phyloP scores from a whole-genome alignment of 2,797 vertebrate species.

The Chrosomus eos region DNA sequence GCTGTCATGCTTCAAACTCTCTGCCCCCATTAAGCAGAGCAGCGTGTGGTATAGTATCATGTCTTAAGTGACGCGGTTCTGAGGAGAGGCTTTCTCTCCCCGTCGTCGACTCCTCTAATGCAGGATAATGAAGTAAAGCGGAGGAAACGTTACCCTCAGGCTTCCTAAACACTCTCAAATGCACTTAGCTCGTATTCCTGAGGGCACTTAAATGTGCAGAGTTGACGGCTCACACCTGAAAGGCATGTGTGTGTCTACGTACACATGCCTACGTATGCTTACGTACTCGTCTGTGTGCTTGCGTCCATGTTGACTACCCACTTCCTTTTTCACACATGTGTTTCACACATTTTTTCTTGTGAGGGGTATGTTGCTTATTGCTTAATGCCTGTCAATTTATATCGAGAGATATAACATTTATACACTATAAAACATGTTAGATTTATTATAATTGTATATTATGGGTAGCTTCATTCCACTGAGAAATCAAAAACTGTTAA shows the following conservation, averaged over 20 bases:
- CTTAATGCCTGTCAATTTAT: background rate
- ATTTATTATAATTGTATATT: background rate
- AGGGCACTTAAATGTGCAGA: slow-evolving; percentile 62
- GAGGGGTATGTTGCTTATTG: background rate
- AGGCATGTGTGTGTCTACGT: slow-evolving; percentile 33
- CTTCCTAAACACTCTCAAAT: slow-evolving; percentile 74
- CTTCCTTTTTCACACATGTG: slow-evolving; percentile 34
- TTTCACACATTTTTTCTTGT: slow-evolving; percentile 2
- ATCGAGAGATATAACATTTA: too few relatives aligned
- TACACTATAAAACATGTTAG: background rate
- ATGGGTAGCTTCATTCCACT: background rate
- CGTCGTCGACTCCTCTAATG: slow-evolving; percentile 65
- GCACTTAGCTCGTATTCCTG: slow-evolving; percentile 73
- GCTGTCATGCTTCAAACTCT: slow-evolving; percentile 52
- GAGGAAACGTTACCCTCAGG: slow-evolving; percentile 69
- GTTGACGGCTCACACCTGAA: slow-evolving; percentile 17
- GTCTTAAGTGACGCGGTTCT: slow-evolving; percentile 65
- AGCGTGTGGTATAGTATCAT: slow-evolving; percentile 71
- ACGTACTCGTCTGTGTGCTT: background rate
- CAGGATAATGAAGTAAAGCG: slow-evolving; percentile 73
- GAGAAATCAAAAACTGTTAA: background rate
- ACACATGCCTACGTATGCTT: slow-evolving; percentile 9
- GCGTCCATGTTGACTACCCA: background rate
- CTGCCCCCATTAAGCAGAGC: slow-evolving; percentile 68
- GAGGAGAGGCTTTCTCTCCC: slow-evolving; percentile 29